A percentile compares a stretch with the other conserved stretches of the same genome.
These are phyloP conservation scores for Aegithalos caudatus DNA, from an alignment of 2,113 vertebrate genomes.

Conservation along the genomic window DNA sequence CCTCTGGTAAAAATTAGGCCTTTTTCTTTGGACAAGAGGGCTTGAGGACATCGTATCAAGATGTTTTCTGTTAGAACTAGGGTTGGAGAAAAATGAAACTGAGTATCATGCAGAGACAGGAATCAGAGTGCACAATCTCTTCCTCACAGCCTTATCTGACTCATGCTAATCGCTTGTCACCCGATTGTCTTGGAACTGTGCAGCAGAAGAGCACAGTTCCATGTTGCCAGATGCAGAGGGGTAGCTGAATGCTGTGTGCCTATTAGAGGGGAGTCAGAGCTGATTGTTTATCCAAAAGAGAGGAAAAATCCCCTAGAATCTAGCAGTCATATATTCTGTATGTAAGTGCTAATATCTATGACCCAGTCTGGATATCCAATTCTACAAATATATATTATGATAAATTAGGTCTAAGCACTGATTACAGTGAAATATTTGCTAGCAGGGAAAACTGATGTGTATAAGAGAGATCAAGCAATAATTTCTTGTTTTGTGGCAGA, in stretches of 20 bases:
- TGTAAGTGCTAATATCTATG: neutral
- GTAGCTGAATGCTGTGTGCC: neutral
- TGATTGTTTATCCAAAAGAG: neutral
- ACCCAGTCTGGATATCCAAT: neutral
- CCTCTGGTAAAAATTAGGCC: neutral
- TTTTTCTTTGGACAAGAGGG: neutral
- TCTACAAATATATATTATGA: neutral
- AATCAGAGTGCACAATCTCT: neutral
- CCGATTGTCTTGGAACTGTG: neutral
- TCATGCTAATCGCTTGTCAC: neutral
- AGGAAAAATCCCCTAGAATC: accelerated
- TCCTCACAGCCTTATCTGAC: neutral
- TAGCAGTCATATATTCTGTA: neutral
- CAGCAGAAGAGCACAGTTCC: neutral
- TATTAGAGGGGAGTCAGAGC: neutral
- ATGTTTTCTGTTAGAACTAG: neutral
- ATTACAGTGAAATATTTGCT: neutral
- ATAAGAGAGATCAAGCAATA: neutral
- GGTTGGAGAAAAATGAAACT: neutral
- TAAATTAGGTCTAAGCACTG: neutral
- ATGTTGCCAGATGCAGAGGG: neutral
- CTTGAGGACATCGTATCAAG: neutral
- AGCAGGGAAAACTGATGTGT: neutral
- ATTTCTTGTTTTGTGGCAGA: neutral
- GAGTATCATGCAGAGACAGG: neutral